phyloP scores from a whole-genome alignment of 2,888 invertebrate genomes.

The Ariolimax columbianus region DNA sequence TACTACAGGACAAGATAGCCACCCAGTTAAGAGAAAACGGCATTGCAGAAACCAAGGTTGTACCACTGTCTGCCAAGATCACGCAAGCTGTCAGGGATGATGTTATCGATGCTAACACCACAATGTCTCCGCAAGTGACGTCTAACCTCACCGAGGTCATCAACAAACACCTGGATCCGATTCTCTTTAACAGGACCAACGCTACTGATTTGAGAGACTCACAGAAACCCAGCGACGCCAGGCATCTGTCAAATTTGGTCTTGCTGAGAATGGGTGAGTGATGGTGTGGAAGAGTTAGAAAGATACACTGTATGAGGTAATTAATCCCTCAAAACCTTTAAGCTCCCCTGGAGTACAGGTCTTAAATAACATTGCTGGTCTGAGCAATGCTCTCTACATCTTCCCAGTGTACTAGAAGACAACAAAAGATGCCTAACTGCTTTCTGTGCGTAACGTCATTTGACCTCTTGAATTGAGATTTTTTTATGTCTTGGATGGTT shows the following conservation, averaged over 20 bases:
- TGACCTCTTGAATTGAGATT: too few relatives aligned
- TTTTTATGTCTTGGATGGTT: too few relatives aligned
- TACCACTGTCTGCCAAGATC: constrained; percentile 52
- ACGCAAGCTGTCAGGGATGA: constrained; percentile 51
- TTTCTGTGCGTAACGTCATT: too few relatives aligned
- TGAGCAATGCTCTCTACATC: too few relatives aligned
- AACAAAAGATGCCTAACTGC: too few relatives aligned
- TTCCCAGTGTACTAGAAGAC: too few relatives aligned
- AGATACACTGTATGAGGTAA: too few relatives aligned
- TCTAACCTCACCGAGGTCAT: constrained; percentile 50
- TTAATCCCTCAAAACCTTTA: too few relatives aligned
- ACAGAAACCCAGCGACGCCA: constrained; percentile 29
- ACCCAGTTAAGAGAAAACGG: constrained; percentile 52
- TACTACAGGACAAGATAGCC: constrained; percentile 53
- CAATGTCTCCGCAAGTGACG: constrained; percentile 36
- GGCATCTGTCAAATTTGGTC: constrained; percentile 38
- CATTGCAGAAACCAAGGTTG: constrained; percentile 55
- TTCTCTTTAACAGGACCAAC: constrained; percentile 51
- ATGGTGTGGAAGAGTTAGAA: too few relatives aligned
- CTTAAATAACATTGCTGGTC: too few relatives aligned
- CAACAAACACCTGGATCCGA: constrained; percentile 54
- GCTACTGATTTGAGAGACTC: constrained; percentile 45
- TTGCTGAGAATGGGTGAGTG: constrained; percentile 34
- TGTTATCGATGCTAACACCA: constrained; percentile 19
- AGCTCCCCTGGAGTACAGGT: too few relatives aligned